Evolutionary conservation across 2,888 invertebrate species (phyloP).

Genomic region (Nemapogon koenigi): DNA sequence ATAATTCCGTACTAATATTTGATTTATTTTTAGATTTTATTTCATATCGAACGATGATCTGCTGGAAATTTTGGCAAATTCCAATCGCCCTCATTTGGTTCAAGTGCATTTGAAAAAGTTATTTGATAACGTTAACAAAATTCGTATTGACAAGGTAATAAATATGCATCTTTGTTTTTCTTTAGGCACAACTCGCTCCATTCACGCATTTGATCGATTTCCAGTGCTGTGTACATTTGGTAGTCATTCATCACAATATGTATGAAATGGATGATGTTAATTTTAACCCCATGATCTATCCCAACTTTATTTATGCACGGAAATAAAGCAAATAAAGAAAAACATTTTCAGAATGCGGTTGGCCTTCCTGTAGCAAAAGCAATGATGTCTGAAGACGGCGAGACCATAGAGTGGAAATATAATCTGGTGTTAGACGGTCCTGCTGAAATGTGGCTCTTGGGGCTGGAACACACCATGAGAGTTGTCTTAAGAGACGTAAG

Average conservation of each 20-base stretch:
- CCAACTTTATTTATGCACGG: no score
- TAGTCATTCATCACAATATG: no score
- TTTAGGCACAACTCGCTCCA: no score
- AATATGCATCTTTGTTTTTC: no score
- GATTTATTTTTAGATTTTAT: constrained; percentile 51
- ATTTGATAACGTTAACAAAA: constrained; percentile 83
- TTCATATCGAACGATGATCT: constrained; percentile 72
- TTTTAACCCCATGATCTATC: no score
- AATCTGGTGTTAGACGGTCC: constrained; percentile 77
- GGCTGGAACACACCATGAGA: constrained; percentile 71
- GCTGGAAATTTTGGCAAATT: constrained; percentile 85
- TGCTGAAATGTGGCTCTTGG: constrained; percentile 80
- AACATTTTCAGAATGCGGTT: constrained; percentile 14
- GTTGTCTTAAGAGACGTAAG: constrained; percentile 60
- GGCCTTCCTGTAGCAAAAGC: constrained; percentile 49
- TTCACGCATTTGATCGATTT: no score
- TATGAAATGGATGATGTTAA: no score
- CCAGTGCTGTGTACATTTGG: no score
- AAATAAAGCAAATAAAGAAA: no score
- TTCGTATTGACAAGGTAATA: constrained; percentile 71
- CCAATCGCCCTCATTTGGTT: constrained; percentile 81
- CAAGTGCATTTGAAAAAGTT: constrained; percentile 88
- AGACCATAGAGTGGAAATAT: constrained; percentile 77
- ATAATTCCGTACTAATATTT: not conserved
- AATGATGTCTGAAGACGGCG: constrained; percentile 87